Percentiles rank a stretch among this genome's conserved stretches.
These are phyloP conservation scores for Dolichoris vasculosae DNA, from an alignment of 1,140 invertebrate species.

Conservation along the genomic window DNA sequence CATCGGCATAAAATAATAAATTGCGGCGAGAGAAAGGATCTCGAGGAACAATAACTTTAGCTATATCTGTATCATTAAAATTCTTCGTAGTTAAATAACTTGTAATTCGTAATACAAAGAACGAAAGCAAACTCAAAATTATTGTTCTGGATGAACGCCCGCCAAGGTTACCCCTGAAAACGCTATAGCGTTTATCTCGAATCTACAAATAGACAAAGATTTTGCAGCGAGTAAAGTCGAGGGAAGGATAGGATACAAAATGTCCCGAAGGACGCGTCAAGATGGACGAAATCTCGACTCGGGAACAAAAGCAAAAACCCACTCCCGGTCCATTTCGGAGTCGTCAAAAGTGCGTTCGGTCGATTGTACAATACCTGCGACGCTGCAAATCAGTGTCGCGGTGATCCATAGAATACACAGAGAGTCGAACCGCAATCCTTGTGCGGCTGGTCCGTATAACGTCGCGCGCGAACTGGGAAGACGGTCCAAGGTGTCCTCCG, in stretches of 20 bases:
- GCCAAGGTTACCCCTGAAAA: not conserved
- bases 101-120: not conserved
- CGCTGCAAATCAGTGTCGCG: conserved; percentile 19
- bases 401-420: conserved; percentile 37
- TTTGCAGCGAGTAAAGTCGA: no score
- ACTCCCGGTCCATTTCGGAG: not conserved
- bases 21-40: no score
- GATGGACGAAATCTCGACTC: not conserved
- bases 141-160: not conserved
- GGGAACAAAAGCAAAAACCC: not conserved
- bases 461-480: not conserved
- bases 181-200: not conserved
- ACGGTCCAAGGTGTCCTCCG: not conserved
- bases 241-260: not conserved
- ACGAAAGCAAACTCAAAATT: no score
- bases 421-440: conserved; percentile 21
- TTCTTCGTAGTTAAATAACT: not conserved
- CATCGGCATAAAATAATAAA: no score
- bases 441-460: not conserved
- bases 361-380: not conserved
- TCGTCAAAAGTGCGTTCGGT: not conserved
- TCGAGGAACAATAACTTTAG: not conserved
- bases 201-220: not conserved
- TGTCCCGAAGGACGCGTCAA: not conserved
- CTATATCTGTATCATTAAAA: not conserved